These are phyloP conservation scores for Numida meleagris DNA, from an alignment of 2,113 vertebrate genomes.

Conservation along the genomic window DNA sequence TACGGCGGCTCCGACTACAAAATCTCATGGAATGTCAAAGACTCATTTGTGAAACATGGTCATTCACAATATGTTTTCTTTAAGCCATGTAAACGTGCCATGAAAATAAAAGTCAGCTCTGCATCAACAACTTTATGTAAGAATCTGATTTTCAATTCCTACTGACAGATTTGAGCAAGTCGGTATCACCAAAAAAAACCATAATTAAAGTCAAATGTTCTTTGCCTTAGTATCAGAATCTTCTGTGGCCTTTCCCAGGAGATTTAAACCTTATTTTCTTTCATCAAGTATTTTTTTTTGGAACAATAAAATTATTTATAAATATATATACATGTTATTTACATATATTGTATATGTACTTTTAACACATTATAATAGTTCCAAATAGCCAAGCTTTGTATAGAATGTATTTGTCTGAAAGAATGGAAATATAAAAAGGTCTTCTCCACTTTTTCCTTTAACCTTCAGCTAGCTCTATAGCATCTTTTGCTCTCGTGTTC, in stretches of 20 bases:
- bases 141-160: neutral
- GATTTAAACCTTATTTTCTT: neutral
- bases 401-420: neutral
- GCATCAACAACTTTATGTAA: neutral
- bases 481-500: neutral
- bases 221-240: neutral
- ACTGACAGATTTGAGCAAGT: neutral
- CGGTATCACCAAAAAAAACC: neutral
- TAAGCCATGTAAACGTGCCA: neutral
- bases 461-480: neutral
- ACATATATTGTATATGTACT: neutral
- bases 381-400: neutral
- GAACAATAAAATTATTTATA: neutral
- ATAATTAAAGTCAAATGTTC: neutral
- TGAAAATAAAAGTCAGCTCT: neutral
- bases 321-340: neutral
- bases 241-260: neutral
- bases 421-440: neutral
- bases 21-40: neutral
- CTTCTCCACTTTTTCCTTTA: neutral
- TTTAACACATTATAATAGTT: neutral
- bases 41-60: neutral
- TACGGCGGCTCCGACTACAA: neutral
- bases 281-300: neutral
- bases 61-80: neutral